Evolutionary conservation across 2,888 invertebrate genomes (phyloP).

Genomic region (Oxystoma pomonae): DNA sequence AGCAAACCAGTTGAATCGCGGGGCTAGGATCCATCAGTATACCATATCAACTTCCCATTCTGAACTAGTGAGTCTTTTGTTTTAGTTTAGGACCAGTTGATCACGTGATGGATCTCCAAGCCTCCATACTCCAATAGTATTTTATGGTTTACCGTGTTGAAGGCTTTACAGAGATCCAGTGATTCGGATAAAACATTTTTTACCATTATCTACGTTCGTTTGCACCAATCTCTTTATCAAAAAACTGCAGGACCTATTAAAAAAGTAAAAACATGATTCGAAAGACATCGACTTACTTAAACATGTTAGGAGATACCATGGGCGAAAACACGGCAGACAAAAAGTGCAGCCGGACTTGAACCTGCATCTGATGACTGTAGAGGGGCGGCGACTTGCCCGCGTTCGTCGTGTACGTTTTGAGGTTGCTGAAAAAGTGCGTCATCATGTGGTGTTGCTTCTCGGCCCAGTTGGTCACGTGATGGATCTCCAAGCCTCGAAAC

Average conservation of each 20-base stretch:
- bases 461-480: slow-evolving; percentile 89
- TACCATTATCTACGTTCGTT: too few species aligned
- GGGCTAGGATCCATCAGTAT: too few species aligned
- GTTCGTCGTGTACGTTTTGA: slow-evolving; percentile 65
- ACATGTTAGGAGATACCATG: slow-evolving; percentile 83
- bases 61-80: too few species aligned
- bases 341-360: slow-evolving; percentile 88
- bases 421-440: slow-evolving; percentile 85
- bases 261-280: too few species aligned
- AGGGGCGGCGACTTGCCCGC: slow-evolving; percentile 45
- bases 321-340: slow-evolving; percentile 89
- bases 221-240: too few species aligned
- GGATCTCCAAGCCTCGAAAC: slow-evolving; percentile 80
- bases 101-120: slow-evolving; percentile 81
- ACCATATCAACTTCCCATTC: too few species aligned
- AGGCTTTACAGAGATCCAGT: too few species aligned
- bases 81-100: slow-evolving; percentile 93
- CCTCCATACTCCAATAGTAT: too few species aligned
- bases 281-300: slow-evolving; percentile 54
- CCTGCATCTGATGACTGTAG: slow-evolving; percentile 78
- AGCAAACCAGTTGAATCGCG: too few species aligned
- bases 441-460: slow-evolving; percentile 91
- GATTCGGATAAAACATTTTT: too few species aligned
- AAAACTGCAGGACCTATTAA: too few species aligned
- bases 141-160: too few species aligned